These are phyloP conservation scores for Dendrolimus pini DNA, from an alignment of 2,888 invertebrate genomes.

Conservation along the genomic window DNA sequence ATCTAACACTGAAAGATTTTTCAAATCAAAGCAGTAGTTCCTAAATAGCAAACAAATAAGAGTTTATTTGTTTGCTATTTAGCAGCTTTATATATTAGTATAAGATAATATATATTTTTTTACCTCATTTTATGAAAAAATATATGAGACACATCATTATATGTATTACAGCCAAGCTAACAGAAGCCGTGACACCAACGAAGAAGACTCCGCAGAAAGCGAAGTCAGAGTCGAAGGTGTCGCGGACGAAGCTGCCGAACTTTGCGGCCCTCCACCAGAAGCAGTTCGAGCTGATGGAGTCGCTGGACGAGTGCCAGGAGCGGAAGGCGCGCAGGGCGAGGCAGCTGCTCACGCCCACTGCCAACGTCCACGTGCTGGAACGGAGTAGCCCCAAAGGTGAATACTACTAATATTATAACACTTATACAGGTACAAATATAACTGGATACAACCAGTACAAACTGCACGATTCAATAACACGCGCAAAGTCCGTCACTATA, in stretches of 20 bases:
- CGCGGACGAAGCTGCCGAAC: constrained; percentile 79
- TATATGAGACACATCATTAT: not conserved
- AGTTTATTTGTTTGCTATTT: too few species aligned
- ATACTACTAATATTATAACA: not conserved
- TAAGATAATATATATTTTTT: too few species aligned
- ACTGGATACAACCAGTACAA: too few species aligned
- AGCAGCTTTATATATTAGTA: too few species aligned
- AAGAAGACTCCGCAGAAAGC: constrained; percentile 33
- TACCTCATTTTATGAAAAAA: too few species aligned
- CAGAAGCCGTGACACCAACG: constrained; percentile 27
- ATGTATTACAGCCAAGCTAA: constrained; percentile 32
- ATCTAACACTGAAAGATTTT: too few species aligned
- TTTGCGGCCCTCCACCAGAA: constrained; percentile 82
- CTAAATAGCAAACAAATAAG: too few species aligned
- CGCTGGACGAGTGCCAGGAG: constrained; percentile 77
- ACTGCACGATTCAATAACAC: too few species aligned
- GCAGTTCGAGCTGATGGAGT: constrained; percentile 81
- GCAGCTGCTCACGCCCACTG: constrained; percentile 51
- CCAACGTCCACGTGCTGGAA: constrained; percentile 28
- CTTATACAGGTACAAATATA: too few species aligned
- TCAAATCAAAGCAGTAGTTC: too few species aligned
- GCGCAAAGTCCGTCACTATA: too few species aligned
- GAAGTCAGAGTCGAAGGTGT: constrained; percentile 41
- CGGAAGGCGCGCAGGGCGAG: constrained; percentile 60
- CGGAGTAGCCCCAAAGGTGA: constrained; percentile 46